Conservation (phyloP, 2,113 vertebrate genomes). For the Setophaga petechia region DNA sequence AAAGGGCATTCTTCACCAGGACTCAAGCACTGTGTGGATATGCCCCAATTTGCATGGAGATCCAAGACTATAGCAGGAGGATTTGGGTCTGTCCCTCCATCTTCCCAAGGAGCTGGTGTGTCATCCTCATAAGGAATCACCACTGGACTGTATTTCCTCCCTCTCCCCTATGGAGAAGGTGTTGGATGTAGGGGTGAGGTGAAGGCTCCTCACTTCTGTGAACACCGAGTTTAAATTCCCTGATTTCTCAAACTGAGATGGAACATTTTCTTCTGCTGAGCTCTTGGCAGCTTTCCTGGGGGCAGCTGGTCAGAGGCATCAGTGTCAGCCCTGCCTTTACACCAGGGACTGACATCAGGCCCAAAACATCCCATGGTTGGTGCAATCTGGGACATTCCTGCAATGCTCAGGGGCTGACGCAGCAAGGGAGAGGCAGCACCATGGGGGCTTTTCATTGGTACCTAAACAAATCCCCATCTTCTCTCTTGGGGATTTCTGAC, state of each 20-base stretch:
- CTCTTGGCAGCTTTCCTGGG: background rate
- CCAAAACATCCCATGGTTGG: background rate
- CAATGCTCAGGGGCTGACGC: background rate
- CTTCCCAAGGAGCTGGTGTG: background rate
- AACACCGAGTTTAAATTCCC: background rate
- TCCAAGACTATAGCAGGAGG: background rate
- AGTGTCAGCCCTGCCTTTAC: background rate
- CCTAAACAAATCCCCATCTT: background rate
- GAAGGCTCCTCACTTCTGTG: background rate
- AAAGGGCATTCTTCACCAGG: accelerated
- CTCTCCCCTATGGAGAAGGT: background rate
- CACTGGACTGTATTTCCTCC: background rate
- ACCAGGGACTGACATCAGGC: background rate
- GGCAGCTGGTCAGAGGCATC: background rate
- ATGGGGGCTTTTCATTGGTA: background rate
- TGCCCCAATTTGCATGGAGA: accelerated
- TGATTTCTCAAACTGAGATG: background rate
- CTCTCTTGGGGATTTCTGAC: background rate
- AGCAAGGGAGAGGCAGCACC: background rate
- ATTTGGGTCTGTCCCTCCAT: background rate
- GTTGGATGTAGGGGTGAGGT: background rate
- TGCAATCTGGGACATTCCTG: background rate
- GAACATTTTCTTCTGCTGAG: background rate
- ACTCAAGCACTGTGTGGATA: too few species aligned
- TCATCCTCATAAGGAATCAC: background rate